Conservation (phyloP, 2,888 invertebrate species). For the Papilio demoleus region DNA sequence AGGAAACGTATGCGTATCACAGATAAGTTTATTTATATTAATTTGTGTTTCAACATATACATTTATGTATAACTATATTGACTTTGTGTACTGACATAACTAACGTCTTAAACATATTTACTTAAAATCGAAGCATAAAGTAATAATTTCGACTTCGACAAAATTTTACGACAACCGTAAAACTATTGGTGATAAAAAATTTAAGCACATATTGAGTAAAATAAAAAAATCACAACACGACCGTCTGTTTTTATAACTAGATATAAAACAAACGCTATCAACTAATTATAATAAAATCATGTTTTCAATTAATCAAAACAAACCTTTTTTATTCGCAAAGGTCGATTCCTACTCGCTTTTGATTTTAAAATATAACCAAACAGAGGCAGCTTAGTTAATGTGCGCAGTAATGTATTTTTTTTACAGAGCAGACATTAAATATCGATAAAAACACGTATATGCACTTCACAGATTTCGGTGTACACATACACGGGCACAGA, state of each 20-base stretch:
- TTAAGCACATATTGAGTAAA: not conserved
- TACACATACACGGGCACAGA: constrained; percentile 11
- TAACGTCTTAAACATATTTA: constrained; percentile 17
- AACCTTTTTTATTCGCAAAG: constrained; percentile 22
- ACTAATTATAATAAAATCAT: constrained; percentile 22
- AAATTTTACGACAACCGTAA: constrained; percentile 2
- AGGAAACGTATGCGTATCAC: constrained; percentile 2
- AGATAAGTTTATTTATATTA: constrained; percentile 4
- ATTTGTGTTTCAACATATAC: constrained; percentile 4
- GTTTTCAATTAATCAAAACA: constrained; percentile 19
- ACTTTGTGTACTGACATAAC: constrained; percentile 5
- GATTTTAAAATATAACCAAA: constrained; percentile 1
- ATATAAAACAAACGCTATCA: constrained; percentile 1
- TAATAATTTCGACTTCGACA: not conserved
- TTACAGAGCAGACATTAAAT: constrained; percentile 22
- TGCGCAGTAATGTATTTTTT: not conserved
- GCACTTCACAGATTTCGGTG: constrained; percentile 30
- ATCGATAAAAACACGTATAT: constrained; percentile 16
- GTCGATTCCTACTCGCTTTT: constrained; percentile 4
- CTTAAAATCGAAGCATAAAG: not conserved
- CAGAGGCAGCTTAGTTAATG: not conserved
- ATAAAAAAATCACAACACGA: not conserved
- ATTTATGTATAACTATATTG: too few relatives aligned
- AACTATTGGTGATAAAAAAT: not conserved
- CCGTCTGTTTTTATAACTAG: constrained; percentile 3